phyloP scores from a whole-genome alignment of 2,888 invertebrate species.

The Achlya flavicornis region DNA sequence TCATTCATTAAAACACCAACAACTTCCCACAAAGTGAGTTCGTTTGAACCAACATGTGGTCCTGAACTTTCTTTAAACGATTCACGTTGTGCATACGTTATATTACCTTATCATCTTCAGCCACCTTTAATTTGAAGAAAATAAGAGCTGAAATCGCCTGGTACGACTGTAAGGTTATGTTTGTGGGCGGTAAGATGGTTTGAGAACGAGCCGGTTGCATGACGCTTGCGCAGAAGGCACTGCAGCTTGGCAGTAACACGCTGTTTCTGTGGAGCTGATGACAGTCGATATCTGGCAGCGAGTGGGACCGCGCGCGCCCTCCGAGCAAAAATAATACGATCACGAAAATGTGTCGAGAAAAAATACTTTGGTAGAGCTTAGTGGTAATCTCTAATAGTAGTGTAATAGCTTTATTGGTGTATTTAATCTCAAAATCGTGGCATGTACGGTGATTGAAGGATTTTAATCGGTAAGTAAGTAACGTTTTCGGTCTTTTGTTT shows the following conservation, averaged over 20 bases:
- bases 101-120: slow-evolving; percentile 15
- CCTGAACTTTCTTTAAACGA: slow-evolving; percentile 66
- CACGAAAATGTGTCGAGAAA: slow-evolving; percentile 5
- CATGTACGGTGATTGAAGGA: slow-evolving; percentile 38
- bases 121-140: slow-evolving; percentile 27
- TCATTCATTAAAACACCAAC: slow-evolving; percentile 54
- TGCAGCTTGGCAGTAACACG: slow-evolving; percentile 70
- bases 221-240: slow-evolving; percentile 68
- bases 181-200: slow-evolving; percentile 49
- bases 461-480: slow-evolving; percentile 45
- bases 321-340: slow-evolving; percentile 16
- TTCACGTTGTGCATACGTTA: slow-evolving; percentile 44
- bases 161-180: slow-evolving; percentile 27
- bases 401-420: slow-evolving; percentile 27
- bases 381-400: slow-evolving; percentile 1
- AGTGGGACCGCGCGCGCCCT: slow-evolving; percentile 50
- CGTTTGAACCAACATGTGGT: slow-evolving; percentile 58
- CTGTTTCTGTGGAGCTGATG: slow-evolving; percentile 57
- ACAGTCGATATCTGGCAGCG: slow-evolving; percentile 71
- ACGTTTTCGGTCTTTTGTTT: slow-evolving; percentile 16
- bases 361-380: slow-evolving; percentile 11
- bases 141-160: slow-evolving; percentile 43
- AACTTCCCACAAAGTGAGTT: slow-evolving; percentile 52
- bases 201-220: slow-evolving; percentile 62
- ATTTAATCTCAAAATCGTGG: slow-evolving; percentile 33